Evolutionary conservation across 2,113 vertebrate genomes (phyloP).

Genomic region (Hyla sarda): DNA sequence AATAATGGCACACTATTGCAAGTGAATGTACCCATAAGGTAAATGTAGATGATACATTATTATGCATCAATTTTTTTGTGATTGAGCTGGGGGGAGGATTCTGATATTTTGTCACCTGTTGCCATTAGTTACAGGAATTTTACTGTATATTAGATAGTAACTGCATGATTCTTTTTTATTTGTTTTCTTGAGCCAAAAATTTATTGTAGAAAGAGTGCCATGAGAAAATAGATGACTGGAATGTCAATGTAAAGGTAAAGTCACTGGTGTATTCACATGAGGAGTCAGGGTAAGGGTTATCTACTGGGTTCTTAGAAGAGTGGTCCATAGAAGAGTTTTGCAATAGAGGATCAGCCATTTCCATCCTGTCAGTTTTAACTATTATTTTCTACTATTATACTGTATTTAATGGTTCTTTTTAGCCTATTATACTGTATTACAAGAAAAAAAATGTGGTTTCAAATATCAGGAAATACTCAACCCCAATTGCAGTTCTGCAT

Average conservation of each 20-base stretch:
- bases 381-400: constrained; percentile 41
- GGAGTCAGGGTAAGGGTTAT: neutral
- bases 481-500: no score
- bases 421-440: no score
- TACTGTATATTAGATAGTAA: neutral
- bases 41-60: neutral
- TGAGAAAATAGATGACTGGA: neutral
- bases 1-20: neutral
- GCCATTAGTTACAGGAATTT: neutral
- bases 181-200: neutral
- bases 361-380: constrained; percentile 59
- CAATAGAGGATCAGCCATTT: constrained; percentile 8
- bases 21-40: neutral
- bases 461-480: no score
- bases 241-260: neutral
- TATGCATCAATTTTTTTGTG: neutral
- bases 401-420: constrained; percentile 67
- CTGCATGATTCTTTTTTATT: neutral
- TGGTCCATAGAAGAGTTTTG: neutral
- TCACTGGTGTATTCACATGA: neutral
- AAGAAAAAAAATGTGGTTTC: no score
- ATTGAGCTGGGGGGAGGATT: no score
- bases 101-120: neutral
- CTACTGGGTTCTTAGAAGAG: neutral
- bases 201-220: neutral